A percentile compares a stretch with the other conserved stretches of the same genome.
phyloP scores from a whole-genome alignment of 2,888 invertebrate species.

The Deilephila elpenor region DNA sequence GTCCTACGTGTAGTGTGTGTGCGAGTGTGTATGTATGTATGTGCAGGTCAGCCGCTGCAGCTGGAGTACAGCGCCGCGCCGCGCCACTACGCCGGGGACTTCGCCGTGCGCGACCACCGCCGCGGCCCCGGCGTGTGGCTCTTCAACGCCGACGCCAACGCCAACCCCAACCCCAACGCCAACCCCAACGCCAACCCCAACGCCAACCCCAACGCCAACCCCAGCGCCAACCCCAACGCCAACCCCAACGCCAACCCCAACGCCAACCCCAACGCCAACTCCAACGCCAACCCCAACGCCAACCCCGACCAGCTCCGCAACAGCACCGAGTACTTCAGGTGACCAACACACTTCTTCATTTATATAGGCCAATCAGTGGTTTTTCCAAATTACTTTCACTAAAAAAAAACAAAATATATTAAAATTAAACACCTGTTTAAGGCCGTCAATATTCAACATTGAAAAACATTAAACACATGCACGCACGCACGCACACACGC shows the following conservation, averaged over 20 bases:
- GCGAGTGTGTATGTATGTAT: too few species aligned
- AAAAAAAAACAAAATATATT: too few species aligned
- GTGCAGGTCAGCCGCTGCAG: slow-evolving; percentile 67
- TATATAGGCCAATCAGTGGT: too few species aligned
- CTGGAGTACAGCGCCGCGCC: slow-evolving; percentile 66
- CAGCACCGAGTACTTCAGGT: slow-evolving; percentile 69
- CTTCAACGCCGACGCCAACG: slow-evolving; percentile 58
- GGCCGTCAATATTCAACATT: too few species aligned
- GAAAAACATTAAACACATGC: not conserved
- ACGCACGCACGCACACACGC: too few species aligned
- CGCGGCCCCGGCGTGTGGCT: slow-evolving; percentile 69
- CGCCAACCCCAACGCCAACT: slow-evolving; percentile 46
- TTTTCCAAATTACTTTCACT: too few species aligned
- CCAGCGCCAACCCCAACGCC: slow-evolving; percentile 45
- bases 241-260: slow-evolving; percentile 48
- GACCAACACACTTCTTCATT: slow-evolving; percentile 18
- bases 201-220: slow-evolving; percentile 40
- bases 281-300: slow-evolving; percentile 47
- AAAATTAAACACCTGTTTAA: too few species aligned
- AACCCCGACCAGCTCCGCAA: slow-evolving; percentile 48
- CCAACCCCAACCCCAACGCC: slow-evolving; percentile 47
- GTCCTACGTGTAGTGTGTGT: too few species aligned
- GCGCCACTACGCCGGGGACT: slow-evolving; percentile 63
- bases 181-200: slow-evolving; percentile 44
- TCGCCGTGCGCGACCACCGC: slow-evolving; percentile 72